Conservation (phyloP, 2,113 vertebrate genomes). For the Callocephalon fimbriatum region DNA sequence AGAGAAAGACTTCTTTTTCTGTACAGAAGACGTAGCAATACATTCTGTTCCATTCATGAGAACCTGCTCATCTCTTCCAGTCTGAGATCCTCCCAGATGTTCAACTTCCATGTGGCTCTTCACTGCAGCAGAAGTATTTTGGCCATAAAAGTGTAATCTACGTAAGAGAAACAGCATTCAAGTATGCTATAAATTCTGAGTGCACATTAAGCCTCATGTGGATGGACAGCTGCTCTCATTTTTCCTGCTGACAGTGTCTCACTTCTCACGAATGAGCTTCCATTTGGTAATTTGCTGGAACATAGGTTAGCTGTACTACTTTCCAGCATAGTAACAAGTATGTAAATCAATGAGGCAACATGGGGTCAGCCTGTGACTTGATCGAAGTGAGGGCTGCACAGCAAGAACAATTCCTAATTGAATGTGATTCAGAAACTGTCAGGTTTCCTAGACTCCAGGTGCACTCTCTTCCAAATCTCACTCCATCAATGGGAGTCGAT, state of each 20-base stretch:
- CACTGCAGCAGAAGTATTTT: neutral
- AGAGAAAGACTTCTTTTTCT: slow-evolving; percentile 37
- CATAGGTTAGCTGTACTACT: neutral
- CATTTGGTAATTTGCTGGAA: neutral
- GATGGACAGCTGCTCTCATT: neutral
- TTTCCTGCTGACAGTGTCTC: neutral
- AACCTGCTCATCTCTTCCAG: neutral
- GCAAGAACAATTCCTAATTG: neutral
- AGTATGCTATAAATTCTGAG: neutral
- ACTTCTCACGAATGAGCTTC: neutral
- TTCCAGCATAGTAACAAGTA: neutral
- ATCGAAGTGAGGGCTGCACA: neutral
- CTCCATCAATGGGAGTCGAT: neutral
- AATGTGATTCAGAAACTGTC: neutral
- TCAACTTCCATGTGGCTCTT: neutral
- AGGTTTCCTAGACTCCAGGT: neutral
- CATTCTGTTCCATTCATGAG: neutral
- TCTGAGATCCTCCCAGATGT: slow-evolving; percentile 4
- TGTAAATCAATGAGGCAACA: neutral
- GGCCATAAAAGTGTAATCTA: slow-evolving; percentile 50
- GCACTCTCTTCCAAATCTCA: neutral
- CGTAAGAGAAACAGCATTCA: neutral
- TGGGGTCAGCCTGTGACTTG: neutral
- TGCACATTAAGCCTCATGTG: neutral
- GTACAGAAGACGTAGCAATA: neutral